These are phyloP conservation scores for Syrmaticus mikado DNA, from an alignment of 2,113 vertebrate genomes.

Conservation along the genomic window DNA sequence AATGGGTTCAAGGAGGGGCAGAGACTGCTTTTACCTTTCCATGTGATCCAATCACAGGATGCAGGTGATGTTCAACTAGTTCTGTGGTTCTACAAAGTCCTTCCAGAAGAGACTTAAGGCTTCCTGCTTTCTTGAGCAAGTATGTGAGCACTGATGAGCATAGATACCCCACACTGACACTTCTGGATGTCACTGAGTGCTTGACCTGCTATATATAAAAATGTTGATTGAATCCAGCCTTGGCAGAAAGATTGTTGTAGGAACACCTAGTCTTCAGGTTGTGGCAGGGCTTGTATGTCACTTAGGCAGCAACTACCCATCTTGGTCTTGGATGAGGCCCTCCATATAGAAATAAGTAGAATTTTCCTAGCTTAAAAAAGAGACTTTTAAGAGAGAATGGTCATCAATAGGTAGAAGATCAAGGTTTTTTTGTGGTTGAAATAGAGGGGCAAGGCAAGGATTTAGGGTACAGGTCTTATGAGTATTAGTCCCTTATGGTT, in stretches of 20 bases:
- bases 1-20: neutral
- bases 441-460: neutral
- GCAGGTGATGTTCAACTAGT: neutral
- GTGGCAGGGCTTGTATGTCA: neutral
- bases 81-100: neutral
- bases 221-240: neutral
- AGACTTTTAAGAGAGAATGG: neutral
- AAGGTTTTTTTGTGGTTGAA: neutral
- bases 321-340: neutral
- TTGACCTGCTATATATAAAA: neutral
- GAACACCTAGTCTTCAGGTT: neutral
- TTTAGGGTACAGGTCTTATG: neutral
- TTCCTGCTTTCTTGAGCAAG: neutral
- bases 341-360: neutral
- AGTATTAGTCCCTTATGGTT: neutral
- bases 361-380: neutral
- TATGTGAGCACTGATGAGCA: neutral
- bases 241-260: neutral
- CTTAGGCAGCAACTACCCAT: neutral
- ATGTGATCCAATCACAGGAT: neutral
- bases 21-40: neutral
- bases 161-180: neutral
- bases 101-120: neutral
- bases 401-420: neutral
- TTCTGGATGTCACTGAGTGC: neutral